Conservation (phyloP, 2,113 vertebrate species). For the Camelus dromedarius region DNA sequence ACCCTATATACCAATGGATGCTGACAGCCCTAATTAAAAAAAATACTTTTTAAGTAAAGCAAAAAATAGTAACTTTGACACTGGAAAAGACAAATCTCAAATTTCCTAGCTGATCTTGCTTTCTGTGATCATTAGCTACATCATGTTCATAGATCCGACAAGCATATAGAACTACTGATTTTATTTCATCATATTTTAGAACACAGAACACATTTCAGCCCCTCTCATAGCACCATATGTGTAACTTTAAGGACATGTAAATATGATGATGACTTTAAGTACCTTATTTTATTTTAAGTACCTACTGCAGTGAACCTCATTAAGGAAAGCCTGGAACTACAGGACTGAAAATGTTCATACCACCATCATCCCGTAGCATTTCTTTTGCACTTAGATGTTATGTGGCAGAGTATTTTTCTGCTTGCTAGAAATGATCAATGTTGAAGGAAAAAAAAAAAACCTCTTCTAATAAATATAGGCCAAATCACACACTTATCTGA, state of each 20-base stretch:
- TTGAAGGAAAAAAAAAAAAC: not conserved
- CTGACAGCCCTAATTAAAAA: not conserved
- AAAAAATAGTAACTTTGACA: not conserved
- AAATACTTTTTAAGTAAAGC: not conserved
- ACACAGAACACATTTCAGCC: not conserved
- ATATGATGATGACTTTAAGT: slow-evolving; percentile 37
- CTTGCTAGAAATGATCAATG: slow-evolving; percentile 12
- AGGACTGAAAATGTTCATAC: not conserved
- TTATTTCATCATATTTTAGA: not conserved
- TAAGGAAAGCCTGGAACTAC: not conserved
- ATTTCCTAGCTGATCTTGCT: not conserved
- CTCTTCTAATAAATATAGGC: not conserved
- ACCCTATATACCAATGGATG: not conserved
- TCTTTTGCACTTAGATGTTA: not conserved
- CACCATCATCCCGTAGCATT: not conserved
- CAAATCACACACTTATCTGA: not conserved
- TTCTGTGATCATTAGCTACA: not conserved
- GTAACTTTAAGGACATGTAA: not conserved
- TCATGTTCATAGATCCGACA: not conserved
- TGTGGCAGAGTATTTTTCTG: not conserved
- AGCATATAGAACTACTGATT: not conserved
- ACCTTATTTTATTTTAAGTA: not conserved
- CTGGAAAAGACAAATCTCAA: not conserved
- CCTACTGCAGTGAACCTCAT: not conserved
- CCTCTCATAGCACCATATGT: not conserved